A percentile compares a stretch with the other conserved stretches of the same genome.
These are phyloP conservation scores for Apocheima hispidaria DNA, from an alignment of 2,888 invertebrate species.

Conservation along the genomic window DNA sequence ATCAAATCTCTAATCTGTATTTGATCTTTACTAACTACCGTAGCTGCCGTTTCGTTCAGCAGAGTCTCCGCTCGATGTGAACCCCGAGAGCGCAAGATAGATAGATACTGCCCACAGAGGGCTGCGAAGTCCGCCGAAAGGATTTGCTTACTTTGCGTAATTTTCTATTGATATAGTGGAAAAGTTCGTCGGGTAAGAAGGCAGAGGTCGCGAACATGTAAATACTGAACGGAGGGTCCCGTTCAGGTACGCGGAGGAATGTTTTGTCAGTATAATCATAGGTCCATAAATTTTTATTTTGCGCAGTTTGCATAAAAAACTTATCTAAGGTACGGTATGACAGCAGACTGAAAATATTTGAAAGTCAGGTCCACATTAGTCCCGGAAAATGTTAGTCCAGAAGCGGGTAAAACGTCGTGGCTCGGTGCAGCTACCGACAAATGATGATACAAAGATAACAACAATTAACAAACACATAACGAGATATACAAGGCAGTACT, in stretches of 20 bases:
- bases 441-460: too few relatives aligned
- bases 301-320: background rate
- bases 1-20: too few relatives aligned
- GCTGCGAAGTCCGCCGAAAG: conserved; percentile 35
- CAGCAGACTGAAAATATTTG: too few relatives aligned
- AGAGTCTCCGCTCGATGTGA: background rate
- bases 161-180: conserved; percentile 47
- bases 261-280: conserved; percentile 21
- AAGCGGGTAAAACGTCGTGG: too few relatives aligned
- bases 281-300: background rate
- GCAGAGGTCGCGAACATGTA: conserved; percentile 18
- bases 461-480: too few relatives aligned
- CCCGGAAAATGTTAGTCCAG: too few relatives aligned
- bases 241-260: conserved; percentile 11
- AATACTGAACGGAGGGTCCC: conserved; percentile 21
- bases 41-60: background rate
- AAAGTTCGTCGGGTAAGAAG: conserved; percentile 26
- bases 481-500: too few relatives aligned
- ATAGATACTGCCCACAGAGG: conserved; percentile 24
- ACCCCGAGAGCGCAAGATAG: background rate
- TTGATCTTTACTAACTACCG: too few relatives aligned
- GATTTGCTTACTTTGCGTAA: conserved; percentile 44
- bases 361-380: too few relatives aligned
- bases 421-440: too few relatives aligned
- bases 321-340: too few relatives aligned